Conservation (phyloP, 2,888 invertebrate genomes). For the Caenorhabditis becei region DNA sequence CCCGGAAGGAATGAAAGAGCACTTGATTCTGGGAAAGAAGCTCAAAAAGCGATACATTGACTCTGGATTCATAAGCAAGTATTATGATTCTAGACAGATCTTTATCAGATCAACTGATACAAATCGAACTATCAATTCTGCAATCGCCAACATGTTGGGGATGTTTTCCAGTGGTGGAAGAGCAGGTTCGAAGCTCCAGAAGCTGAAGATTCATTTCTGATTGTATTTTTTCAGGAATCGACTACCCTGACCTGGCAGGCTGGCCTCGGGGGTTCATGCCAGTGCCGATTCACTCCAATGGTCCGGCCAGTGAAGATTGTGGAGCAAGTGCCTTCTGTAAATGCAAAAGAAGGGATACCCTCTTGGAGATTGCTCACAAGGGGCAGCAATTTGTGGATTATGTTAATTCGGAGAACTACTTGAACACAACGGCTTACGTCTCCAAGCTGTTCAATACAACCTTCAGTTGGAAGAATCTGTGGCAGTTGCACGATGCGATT, state of each 20-base stretch:
- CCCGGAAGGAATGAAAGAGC: slow-evolving; percentile 53
- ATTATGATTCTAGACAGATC: slow-evolving; percentile 47
- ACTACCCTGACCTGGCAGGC: slow-evolving; percentile 53
- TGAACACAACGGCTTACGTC: background rate
- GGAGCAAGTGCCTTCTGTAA: slow-evolving; percentile 32
- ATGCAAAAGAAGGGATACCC: slow-evolving; percentile 25
- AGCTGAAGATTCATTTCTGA: slow-evolving; percentile 30
- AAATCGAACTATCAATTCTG: slow-evolving; percentile 88
- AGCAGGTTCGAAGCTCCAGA: slow-evolving; percentile 59
- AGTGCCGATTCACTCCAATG: slow-evolving; percentile 40
- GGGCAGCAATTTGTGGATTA: slow-evolving; percentile 34
- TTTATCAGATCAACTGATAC: slow-evolving; percentile 79
- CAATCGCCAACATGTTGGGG: slow-evolving; percentile 77
- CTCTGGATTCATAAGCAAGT: slow-evolving; percentile 28
- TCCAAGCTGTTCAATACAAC: slow-evolving; percentile 37
- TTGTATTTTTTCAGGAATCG: slow-evolving; percentile 28
- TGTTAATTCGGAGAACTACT: slow-evolving; percentile 24
- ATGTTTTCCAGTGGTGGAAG: slow-evolving; percentile 51
- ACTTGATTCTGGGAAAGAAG: slow-evolving; percentile 34
- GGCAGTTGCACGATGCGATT: slow-evolving; percentile 45
- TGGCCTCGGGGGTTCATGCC: slow-evolving; percentile 62
- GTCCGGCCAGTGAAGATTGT: slow-evolving; percentile 25
- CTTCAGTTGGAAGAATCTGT: slow-evolving; percentile 40
- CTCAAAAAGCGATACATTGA: slow-evolving; percentile 31
- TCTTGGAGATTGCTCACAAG: slow-evolving; percentile 41